phyloP scores from a whole-genome alignment of 92 coral and sea anemone species.

The Bergia puertoricense region DNA sequence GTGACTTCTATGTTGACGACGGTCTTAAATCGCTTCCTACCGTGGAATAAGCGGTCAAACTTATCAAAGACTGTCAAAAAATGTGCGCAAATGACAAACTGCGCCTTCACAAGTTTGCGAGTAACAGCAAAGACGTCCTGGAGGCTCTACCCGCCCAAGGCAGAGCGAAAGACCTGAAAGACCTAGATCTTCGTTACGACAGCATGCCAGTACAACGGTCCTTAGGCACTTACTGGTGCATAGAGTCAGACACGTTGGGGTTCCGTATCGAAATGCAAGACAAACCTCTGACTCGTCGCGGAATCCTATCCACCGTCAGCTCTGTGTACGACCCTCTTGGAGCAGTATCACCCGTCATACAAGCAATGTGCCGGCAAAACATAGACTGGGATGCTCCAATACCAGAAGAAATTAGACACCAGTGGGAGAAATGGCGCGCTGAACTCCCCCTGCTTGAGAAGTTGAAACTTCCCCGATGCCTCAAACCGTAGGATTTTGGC shows the following conservation, averaged over 20 bases:
- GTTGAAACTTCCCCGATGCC: no score
- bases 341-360: constrained; percentile 28
- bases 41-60: no score
- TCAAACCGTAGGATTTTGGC: no score
- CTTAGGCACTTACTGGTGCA: no score
- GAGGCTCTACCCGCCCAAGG: constrained; percentile 48
- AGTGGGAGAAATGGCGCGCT: constrained; percentile 55
- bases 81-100: no score
- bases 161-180: constrained; percentile 52
- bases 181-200: constrained; percentile 56
- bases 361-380: constrained; percentile 41
- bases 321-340: constrained; percentile 61
- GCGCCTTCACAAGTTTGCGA: constrained; percentile 57
- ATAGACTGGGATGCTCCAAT: constrained; percentile 51
- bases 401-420: constrained; percentile 46
- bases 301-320: constrained; percentile 48
- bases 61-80: no score
- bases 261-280: no score
- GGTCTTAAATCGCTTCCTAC: no score
- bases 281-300: constrained; percentile 44
- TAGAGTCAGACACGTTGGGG: no score
- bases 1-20: no score
- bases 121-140: constrained; percentile 46
- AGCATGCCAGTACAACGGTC: constrained; percentile 51
- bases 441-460: constrained; percentile 44